Percentiles rank a stretch among this genome's conserved stretches.
Conservation (phyloP, 2,113 vertebrate genomes). For the Garra rufa region DNA sequence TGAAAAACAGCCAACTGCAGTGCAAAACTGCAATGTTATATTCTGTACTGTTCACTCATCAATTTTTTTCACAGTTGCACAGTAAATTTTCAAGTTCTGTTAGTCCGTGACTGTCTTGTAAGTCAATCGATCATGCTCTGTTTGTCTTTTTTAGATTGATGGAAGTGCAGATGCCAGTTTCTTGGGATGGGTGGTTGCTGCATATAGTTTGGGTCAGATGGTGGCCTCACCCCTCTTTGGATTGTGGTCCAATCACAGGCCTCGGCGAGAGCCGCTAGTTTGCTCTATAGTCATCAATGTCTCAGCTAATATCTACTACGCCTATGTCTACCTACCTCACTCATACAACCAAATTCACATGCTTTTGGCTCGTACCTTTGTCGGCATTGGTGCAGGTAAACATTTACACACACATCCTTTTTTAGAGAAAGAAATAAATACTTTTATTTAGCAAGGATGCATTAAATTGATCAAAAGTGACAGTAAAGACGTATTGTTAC, state of each 20-base stretch:
- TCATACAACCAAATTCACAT: slow-evolving; percentile 90
- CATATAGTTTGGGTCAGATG: slow-evolving; percentile 95
- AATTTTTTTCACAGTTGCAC: neutral
- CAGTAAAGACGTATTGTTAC: neutral
- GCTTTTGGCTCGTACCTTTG: slow-evolving; percentile 85
- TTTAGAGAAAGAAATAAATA: neutral
- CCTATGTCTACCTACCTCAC: slow-evolving; percentile 84
- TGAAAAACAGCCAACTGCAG: neutral
- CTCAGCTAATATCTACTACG: slow-evolving; percentile 89
- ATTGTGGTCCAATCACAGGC: slow-evolving; percentile 92
- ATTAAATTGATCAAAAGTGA: neutral
- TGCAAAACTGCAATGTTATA: neutral
- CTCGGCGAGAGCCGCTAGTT: slow-evolving; percentile 85
- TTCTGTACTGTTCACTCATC: no score
- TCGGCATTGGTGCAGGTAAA: slow-evolving; percentile 96
- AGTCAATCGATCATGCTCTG: neutral
- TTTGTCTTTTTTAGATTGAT: slow-evolving; percentile 79
- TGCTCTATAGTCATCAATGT: slow-evolving; percentile 89
- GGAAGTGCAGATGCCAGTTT: slow-evolving; percentile 83
- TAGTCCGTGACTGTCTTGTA: neutral
- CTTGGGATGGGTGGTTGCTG: slow-evolving; percentile 95
- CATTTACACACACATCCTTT: neutral
- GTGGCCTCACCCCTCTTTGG: slow-evolving; percentile 92
- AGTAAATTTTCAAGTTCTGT: neutral
- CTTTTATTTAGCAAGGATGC: neutral